Evolutionary conservation across 2,888 invertebrate genomes (phyloP).

Genomic region (Teinopalpus imperialis): DNA sequence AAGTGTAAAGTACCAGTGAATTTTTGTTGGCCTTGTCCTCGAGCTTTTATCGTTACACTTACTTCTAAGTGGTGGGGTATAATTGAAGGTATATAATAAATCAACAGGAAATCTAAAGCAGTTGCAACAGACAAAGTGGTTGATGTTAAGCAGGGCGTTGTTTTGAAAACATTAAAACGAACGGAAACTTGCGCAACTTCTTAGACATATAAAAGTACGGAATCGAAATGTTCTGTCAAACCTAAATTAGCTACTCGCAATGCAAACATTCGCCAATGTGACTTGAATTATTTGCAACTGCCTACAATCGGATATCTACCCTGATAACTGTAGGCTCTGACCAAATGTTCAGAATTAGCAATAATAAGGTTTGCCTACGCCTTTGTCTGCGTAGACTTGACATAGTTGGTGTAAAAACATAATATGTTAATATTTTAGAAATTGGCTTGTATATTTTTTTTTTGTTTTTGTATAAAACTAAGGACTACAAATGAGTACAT

Average conservation of each 20-base stretch:
- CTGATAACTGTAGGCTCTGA: conserved; percentile 8
- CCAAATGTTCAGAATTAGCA: no score
- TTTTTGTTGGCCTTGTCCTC: conserved; percentile 31
- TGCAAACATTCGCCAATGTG: conserved; percentile 1
- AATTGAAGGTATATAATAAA: conserved; percentile 20
- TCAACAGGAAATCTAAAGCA: conserved; percentile 26
- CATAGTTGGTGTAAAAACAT: no score
- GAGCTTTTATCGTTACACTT: conserved; percentile 22
- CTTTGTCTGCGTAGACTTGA: no score
- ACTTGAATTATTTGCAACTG: conserved; percentile 7
- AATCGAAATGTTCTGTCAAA: neutral
- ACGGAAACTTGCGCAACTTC: conserved; percentile 10
- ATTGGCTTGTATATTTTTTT: no score
- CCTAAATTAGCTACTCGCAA: neutral
- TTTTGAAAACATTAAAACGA: conserved; percentile 7
- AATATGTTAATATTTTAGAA: no score
- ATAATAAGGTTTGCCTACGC: no score
- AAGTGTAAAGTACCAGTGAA: conserved; percentile 14
- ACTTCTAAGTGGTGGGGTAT: conserved; percentile 16
- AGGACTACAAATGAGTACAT: no score
- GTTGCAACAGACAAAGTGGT: conserved; percentile 13
- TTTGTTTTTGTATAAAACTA: no score
- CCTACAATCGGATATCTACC: conserved; percentile 4
- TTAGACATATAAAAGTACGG: neutral
- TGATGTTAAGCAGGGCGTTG: neutral